Conservation (phyloP, 2,888 invertebrate genomes). For the Idaea aversata region DNA sequence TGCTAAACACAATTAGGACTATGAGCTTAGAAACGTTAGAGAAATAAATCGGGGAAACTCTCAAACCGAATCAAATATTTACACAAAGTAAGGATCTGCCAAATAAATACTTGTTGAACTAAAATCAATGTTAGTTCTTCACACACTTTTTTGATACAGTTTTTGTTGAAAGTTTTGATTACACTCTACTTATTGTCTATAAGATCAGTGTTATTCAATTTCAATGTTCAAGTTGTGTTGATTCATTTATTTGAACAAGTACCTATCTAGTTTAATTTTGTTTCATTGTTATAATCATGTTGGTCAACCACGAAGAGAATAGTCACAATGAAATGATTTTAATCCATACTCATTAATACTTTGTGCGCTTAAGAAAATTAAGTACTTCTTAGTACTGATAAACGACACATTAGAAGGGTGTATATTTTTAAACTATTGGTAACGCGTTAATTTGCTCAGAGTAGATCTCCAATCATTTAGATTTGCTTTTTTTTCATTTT, state of each 20-base stretch:
- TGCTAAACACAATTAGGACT: background rate
- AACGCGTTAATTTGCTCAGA: no score
- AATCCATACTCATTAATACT: no score
- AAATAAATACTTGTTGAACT: constrained; percentile 7
- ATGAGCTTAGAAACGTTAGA: background rate
- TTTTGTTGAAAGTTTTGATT: constrained; percentile 26
- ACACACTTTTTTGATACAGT: constrained; percentile 24
- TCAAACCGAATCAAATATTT: constrained; percentile 11
- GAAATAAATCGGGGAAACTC: constrained; percentile 9
- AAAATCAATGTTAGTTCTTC: constrained; percentile 12
- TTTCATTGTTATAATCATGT: background rate
- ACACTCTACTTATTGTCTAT: background rate
- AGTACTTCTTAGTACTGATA: no score
- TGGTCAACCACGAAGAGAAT: background rate
- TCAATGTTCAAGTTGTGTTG: background rate
- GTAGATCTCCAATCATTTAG: no score
- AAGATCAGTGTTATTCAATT: background rate
- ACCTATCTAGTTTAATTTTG: background rate
- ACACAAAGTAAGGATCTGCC: constrained; percentile 7
- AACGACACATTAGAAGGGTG: no score
- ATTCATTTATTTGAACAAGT: background rate
- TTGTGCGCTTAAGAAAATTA: no score
- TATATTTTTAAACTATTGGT: no score
- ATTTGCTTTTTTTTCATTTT: no score
- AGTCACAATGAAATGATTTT: no score